Conservation (phyloP, 2,888 invertebrate species). For the Drosophila tripunctata region DNA sequence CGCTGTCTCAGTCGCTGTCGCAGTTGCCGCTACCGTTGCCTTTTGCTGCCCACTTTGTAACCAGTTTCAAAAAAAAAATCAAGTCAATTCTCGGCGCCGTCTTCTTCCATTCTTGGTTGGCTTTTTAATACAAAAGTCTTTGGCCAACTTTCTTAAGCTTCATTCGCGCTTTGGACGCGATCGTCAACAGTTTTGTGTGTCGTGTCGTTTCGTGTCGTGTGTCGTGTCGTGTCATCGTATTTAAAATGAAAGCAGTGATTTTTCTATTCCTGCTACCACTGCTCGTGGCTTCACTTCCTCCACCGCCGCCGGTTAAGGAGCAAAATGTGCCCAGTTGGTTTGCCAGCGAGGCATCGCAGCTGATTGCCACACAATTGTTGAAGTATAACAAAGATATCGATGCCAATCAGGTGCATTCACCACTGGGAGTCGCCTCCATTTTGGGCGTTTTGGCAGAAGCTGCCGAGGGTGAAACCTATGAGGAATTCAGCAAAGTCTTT, state of each 20-base stretch:
- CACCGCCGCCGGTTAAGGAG: conserved; percentile 28
- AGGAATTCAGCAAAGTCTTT: conserved; percentile 86
- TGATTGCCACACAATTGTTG: conserved; percentile 81
- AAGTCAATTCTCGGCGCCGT: conserved; percentile 39
- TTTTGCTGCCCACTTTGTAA: conserved; percentile 36
- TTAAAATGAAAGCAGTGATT: conserved; percentile 62
- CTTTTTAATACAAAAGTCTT: conserved; percentile 82
- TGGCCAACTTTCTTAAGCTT: conserved; percentile 77
- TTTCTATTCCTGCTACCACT: conserved; percentile 47
- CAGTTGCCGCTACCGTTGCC: no score
- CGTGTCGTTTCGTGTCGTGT: conserved; percentile 14
- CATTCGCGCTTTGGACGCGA: conserved; percentile 79
- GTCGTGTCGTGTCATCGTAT: no score
- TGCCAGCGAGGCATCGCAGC: conserved; percentile 81
- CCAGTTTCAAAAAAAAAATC: conserved; percentile 66
- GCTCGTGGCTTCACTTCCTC: conserved; percentile 40
- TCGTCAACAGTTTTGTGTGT: conserved; percentile 25
- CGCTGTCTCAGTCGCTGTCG: no score
- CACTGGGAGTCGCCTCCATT: conserved; percentile 87
- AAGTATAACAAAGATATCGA: conserved; percentile 83
- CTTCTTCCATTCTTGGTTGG: conserved; percentile 51
- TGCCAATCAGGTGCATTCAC: conserved; percentile 87
- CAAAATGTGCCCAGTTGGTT: conserved; percentile 46
- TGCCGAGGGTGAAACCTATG: conserved; percentile 86
- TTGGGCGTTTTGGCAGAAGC: conserved; percentile 88